Evolutionary conservation across 2,113 vertebrate species (phyloP).

Genomic region (Epinephelus cyanopodus): DNA sequence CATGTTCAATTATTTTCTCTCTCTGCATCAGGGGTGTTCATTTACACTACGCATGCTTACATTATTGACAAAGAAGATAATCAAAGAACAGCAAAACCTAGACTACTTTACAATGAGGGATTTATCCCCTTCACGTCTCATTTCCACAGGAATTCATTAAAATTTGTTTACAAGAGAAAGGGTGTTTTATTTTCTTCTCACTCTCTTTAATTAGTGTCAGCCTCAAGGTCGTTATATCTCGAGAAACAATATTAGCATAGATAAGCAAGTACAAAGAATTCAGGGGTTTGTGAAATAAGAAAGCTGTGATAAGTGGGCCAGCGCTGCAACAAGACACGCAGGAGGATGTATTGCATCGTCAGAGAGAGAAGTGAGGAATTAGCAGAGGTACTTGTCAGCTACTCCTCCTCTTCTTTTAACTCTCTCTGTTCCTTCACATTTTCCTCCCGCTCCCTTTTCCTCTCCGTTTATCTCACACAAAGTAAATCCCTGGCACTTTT

Average conservation of each 20-base stretch:
- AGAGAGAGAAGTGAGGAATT: conserved; percentile 11
- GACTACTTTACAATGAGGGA: conserved; percentile 84
- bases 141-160: conserved; percentile 85
- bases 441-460: neutral
- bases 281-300: conserved; percentile 7
- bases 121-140: conserved; percentile 84
- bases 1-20: conserved; percentile 51
- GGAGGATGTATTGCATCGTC: neutral
- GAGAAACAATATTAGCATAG: conserved; percentile 73
- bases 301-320: conserved; percentile 17
- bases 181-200: conserved; percentile 58
- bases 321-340: neutral
- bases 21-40: conserved; percentile 68
- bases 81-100: conserved; percentile 83
- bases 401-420: conserved; percentile 31
- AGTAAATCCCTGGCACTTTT: conserved; percentile 63
- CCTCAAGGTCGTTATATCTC: conserved; percentile 74
- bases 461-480: conserved; percentile 33
- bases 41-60: conserved; percentile 83
- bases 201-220: conserved; percentile 87
- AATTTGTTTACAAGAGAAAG: conserved; percentile 90
- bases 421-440: conserved; percentile 1
- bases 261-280: conserved; percentile 61
- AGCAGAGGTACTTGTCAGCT: conserved; percentile 24
- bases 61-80: conserved; percentile 88